These are phyloP conservation scores for Mimachlamys varia DNA, from an alignment of 2,888 invertebrate species.

Conservation along the genomic window DNA sequence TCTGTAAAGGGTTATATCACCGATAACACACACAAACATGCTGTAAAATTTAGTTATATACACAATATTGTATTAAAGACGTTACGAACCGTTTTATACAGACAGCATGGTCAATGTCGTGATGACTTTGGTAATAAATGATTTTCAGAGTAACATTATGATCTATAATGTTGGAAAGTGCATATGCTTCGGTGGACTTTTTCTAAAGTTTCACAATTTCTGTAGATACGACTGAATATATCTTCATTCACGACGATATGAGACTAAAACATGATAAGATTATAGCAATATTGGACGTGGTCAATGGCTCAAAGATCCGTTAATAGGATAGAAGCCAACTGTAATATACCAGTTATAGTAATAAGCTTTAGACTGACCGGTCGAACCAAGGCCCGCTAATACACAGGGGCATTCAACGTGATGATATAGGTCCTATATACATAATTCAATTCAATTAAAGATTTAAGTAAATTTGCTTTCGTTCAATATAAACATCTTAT, in stretches of 20 bases:
- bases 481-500: slow-evolving; percentile 11
- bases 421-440: background rate
- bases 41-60: too few relatives aligned
- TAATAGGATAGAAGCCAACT: background rate
- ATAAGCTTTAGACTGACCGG: background rate
- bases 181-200: too few relatives aligned
- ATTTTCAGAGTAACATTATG: too few relatives aligned
- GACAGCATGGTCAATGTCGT: too few relatives aligned
- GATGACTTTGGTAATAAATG: too few relatives aligned
- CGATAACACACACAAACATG: too few relatives aligned
- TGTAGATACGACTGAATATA: background rate
- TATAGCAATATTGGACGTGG: background rate
- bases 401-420: background rate
- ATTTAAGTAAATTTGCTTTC: background rate
- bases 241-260: background rate
- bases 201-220: too few relatives aligned
- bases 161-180: too few relatives aligned
- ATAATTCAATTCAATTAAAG: slow-evolving; percentile 21
- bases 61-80: too few relatives aligned
- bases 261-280: background rate
- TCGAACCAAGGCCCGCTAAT: background rate
- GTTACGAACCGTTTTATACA: too few relatives aligned
- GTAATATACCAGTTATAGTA: background rate
- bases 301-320: background rate
- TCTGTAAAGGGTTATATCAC: too few relatives aligned